Conservation (phyloP, 2,797 vertebrate species). For the Clamator glandarius region DNA sequence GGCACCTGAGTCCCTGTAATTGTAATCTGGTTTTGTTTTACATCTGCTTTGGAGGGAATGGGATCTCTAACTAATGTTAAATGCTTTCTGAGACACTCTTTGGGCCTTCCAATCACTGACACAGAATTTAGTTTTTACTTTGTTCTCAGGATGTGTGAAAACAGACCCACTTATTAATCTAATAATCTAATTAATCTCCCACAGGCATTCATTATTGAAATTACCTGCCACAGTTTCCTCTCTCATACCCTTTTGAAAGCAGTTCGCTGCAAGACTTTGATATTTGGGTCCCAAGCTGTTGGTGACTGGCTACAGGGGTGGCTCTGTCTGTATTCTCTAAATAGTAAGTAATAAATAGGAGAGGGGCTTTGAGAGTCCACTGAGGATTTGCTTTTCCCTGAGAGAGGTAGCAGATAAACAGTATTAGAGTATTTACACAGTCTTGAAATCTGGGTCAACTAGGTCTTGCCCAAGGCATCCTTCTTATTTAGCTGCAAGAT, state of each 20-base stretch:
- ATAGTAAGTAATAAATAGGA: not conserved
- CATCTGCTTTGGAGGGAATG: not conserved
- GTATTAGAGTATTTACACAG: constrained; percentile 52
- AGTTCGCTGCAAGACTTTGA: not conserved
- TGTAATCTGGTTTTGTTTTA: not conserved
- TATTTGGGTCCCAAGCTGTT: not conserved
- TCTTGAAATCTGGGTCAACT: constrained; percentile 42
- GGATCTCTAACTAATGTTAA: not conserved
- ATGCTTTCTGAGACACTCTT: not conserved
- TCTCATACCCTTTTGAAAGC: not conserved
- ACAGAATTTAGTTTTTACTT: not conserved
- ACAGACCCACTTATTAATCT: not conserved
- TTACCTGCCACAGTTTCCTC: not conserved
- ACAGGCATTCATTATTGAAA: not conserved
- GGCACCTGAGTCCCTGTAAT: not conserved
- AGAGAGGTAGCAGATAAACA: constrained; percentile 41
- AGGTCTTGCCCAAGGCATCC: constrained; percentile 48
- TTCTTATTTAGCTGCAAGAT: constrained; percentile 38
- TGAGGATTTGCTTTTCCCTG: constrained; percentile 1
- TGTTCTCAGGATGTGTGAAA: not conserved
- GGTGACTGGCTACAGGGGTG: not conserved
- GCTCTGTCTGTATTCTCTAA: not conserved
- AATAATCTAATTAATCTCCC: too few relatives aligned
- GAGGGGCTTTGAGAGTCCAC: not conserved
- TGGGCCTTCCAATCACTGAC: not conserved